Evolutionary conservation across 2,797 vertebrate species (phyloP).

Genomic region (Pseudochirops cupreus): DNA sequence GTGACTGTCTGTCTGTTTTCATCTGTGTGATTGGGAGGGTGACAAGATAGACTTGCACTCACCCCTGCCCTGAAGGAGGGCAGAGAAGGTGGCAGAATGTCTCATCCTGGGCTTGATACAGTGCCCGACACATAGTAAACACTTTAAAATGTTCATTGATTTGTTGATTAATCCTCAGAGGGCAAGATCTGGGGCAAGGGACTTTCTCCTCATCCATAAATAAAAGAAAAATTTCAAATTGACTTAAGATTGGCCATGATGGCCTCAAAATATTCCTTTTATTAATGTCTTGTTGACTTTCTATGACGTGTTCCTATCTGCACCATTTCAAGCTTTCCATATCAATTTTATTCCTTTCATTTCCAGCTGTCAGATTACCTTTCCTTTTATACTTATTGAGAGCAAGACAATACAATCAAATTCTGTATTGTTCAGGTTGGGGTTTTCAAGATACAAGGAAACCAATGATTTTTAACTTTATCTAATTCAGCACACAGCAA

Average conservation of each 20-base stretch:
- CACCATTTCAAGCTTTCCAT: not conserved
- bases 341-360: not conserved
- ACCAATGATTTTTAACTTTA: not conserved
- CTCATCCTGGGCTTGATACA: not conserved
- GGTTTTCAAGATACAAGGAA: not conserved
- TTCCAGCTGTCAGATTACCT: not conserved
- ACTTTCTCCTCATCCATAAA: not conserved
- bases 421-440: not conserved
- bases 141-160: no score
- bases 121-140: no score
- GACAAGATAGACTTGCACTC: not conserved
- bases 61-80: not conserved
- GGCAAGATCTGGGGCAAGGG: not conserved
- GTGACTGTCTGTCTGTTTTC: no score
- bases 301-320: not conserved
- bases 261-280: not conserved
- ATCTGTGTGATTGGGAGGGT: not conserved
- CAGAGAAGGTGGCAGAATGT: not conserved
- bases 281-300: not conserved
- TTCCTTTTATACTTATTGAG: not conserved
- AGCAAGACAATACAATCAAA: not conserved
- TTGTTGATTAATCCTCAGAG: not conserved
- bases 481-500: not conserved
- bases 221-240: not conserved
- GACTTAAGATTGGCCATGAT: not conserved